Base-by-base conservation (phyloP, 1,140 invertebrate genomes). In the Tetramorium simillimum region DNA sequence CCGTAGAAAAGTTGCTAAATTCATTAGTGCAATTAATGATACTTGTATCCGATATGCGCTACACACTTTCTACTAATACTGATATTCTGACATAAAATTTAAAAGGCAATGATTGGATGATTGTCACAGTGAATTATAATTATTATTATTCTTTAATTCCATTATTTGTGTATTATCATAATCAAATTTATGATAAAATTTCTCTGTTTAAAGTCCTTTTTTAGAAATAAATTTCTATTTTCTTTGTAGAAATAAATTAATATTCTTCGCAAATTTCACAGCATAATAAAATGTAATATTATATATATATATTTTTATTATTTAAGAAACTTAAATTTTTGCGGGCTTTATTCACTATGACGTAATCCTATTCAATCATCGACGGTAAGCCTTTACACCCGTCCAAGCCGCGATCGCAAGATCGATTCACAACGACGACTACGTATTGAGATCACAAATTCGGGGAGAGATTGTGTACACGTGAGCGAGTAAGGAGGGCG, bases 391-490 rank as follows among this genome's bases (percentile, higher is more conserved):
- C 80, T 73, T 84, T 75, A 75, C 56, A 75, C 60, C 87, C 81
- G 81, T 85, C 58, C 87, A 67, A 86, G 49, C 53, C 62, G 60
- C 76, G 76, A 89, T 86, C 81, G 67, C 60, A 49, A 77, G 60
- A 88, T 89, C 75, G 60, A 86, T 75, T 62, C 60, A 78, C 70
- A 89, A 86, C 88, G 87, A 89, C 62, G 62, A 82, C 33, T 58
- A 51, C 37, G 53, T 58, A 88, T 80, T 21, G 86, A 65, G 77
- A 85, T 24, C n/a, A 62, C 21, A 58, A 63, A 69, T 76, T 62
- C 14, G 65, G 49, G n/a, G 28, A 51, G 60, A n/a, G 28, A 14
- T 84, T 62, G 28, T 75, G 43, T 69, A 40, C 53, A 43, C 18
- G 63, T 65, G 40, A 82, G 51, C 37, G 21, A 72, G 21, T 43